Evolutionary conservation across 1,140 invertebrate genomes (phyloP), one percentile per base, ranked within the genome.

Genomic region (Drosophila albomicans): DNA sequence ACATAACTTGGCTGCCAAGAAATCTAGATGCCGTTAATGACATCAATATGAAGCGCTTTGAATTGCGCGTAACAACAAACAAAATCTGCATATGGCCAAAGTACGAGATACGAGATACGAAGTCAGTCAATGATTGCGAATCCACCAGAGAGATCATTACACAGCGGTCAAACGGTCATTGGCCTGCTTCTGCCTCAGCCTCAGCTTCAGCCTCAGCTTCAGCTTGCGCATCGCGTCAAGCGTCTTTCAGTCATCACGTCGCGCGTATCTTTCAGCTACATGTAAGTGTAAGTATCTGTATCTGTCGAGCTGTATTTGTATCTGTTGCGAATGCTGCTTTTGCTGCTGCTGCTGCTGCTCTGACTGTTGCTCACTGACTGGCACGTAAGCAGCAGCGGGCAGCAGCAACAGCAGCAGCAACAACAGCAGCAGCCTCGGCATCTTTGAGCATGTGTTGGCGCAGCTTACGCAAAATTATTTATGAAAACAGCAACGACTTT

Each of bases 91-190:
- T 85, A 67, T 63, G 67, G 58, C 25, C 70, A 66, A 68, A 66
- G 46, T 54, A 54, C 56, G 49, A 67, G 15, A 43, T 13, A 25
- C 20, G 20, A 25, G 20, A 25, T 25, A 25, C 20, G 20, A 25
- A 25, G 20, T 13, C 41, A 3, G 41, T 43, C 41, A 43, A 13
- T 43, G 41, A 56, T 56, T 35, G 28, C 32, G 32, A 56, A 56
- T 35, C 32, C 52, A 56, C 16, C 6, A 49, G 45, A 48, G 72
- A 82, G 84, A 88, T 87, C 84, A 87, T 88, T 75, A 84, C 66
- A 67, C 85, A 88, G 85, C 86, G 85, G 85, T 89, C 85, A 89
- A 90, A 90, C 86, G 85, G 85, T 89, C 85, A 90, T 90, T 89
- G 85, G 85, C 85, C 85, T 89, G 86, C 68, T 89, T 77, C 69